Base-by-base conservation (phyloP, 2,113 vertebrate species). In the Lampris incognitus region DNA sequence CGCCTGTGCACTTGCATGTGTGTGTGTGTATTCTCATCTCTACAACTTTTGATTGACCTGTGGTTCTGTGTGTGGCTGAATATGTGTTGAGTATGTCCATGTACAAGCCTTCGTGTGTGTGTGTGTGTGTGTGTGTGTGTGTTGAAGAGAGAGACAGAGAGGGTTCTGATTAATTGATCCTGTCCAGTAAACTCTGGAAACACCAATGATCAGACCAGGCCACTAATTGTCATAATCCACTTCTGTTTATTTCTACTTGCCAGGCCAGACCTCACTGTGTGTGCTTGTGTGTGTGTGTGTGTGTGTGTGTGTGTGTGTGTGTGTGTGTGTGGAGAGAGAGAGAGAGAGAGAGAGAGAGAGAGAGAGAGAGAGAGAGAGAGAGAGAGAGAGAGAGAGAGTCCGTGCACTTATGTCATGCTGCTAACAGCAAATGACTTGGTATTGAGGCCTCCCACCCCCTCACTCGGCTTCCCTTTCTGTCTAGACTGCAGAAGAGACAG, bases 141-240 rank as follows among this genome's bases (percentile, higher is more conserved):
- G 24, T 24, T 24, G 24, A 24, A 24, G 24, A 24, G 24, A 24
- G 24, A 24, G 24, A 24, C 24, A 24, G 24, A 24, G 24, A 24
- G 24, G 50, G 91, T 91, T 90, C 93, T 96, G 94, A 96, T 97
- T 96, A 96, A 97, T 97, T 94, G 87, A 81, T 82, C 79, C 81
- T 93, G 87, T 94, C 92, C 83, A 85, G 90, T 92, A 83, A 86
- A 50, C 93, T 89, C 88, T 86, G 90, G 90, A 69, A 92, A 92
- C 92, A 86, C 57, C 51, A 76, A 79, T 57, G 75, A 88, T 94
- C 91, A 91, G 90, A 95, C 93, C 92, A 94, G 94, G 92, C 92
- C 63, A 74, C 83, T 87, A 95, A 96, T 95, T 96, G 95, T 85
- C 78, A 93, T 93, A 93, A 94, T 95, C 92, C 92, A 92, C 85